phyloP scores from a whole-genome alignment of 2,888 invertebrate genomes.

The Sarcophaga carnaria region DNA sequence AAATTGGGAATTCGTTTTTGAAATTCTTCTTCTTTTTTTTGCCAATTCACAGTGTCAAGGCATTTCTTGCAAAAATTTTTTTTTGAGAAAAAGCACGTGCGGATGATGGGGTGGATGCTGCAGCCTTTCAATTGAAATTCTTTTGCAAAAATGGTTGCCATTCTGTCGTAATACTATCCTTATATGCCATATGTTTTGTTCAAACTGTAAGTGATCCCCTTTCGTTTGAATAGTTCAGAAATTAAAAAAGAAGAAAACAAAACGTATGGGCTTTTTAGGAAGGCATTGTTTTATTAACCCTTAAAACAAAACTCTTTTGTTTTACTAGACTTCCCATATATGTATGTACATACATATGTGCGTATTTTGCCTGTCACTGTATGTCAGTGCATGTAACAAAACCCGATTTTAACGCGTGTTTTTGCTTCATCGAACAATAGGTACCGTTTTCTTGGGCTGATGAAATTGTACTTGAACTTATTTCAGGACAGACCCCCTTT shows the following conservation, averaged over 20 bases:
- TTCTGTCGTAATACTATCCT: conserved; percentile 2
- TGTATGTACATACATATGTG: neutral
- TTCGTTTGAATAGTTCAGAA: conserved; percentile 45
- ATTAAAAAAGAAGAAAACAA: neutral
- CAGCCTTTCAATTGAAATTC: neutral
- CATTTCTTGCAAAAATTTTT: conserved; percentile 10
- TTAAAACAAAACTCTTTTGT: conserved; percentile 10
- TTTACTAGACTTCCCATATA: neutral
- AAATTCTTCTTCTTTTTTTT: neutral
- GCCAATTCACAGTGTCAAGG: neutral
- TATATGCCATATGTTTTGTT: conserved; percentile 14
- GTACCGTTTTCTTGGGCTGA: conserved; percentile 46
- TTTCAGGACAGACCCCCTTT: neutral
- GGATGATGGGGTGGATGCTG: neutral
- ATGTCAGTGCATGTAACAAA: conserved; percentile 25
- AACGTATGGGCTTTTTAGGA: neutral
- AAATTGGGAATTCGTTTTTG: conserved; percentile 23
- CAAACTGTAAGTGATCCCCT: conserved; percentile 53
- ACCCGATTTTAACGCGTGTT: conserved; percentile 59
- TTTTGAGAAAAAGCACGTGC: conserved; percentile 15
- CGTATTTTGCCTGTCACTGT: neutral
- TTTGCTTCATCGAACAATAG: conserved; percentile 53
- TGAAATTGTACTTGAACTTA: conserved; percentile 41
- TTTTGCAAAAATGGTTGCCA: conserved; percentile 16
- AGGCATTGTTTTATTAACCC: conserved; percentile 13